Conservation (phyloP, 2,113 vertebrate genomes). For the Corythoichthys intestinalis region DNA sequence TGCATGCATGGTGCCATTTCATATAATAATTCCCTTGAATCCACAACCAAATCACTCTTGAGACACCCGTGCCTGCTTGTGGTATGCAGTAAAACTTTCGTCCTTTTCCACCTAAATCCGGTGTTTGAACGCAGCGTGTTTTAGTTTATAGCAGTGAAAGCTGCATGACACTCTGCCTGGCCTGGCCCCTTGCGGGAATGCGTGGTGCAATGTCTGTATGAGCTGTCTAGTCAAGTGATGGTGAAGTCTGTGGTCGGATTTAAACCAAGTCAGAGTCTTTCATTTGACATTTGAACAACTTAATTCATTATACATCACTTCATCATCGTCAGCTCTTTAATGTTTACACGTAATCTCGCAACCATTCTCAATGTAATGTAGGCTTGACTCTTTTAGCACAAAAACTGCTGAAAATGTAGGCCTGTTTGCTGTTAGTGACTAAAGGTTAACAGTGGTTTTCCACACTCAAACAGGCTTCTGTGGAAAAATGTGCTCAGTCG, state of each 20-base stretch:
- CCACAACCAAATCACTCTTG: too few species aligned
- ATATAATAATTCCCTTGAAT: too few species aligned
- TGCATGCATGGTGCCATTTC: too few species aligned
- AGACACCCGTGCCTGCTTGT: too few species aligned
- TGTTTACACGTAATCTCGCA: neutral
- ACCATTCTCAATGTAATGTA: neutral
- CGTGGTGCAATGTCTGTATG: too few species aligned
- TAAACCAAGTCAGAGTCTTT: neutral
- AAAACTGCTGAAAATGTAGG: neutral
- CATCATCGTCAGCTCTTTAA: neutral
- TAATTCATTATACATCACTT: neutral
- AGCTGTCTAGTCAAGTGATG: too few species aligned
- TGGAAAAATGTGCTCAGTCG: conserved; percentile 50
- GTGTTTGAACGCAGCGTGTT: too few species aligned
- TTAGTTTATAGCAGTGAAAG: too few species aligned
- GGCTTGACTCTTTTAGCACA: neutral
- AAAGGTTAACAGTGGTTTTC: conserved; percentile 55
- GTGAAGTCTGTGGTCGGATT: neutral
- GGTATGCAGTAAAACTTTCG: too few species aligned
- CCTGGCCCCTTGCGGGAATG: too few species aligned
- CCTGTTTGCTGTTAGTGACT: conserved; percentile 23
- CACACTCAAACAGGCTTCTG: conserved; percentile 35
- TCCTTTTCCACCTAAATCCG: too few species aligned
- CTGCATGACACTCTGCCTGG: too few species aligned
- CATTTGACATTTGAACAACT: neutral